A percentile compares a stretch with the other conserved stretches of the same genome.
These are phyloP conservation scores for Drosophila cognata DNA, from an alignment of 2,888 invertebrate species.

Conservation along the genomic window DNA sequence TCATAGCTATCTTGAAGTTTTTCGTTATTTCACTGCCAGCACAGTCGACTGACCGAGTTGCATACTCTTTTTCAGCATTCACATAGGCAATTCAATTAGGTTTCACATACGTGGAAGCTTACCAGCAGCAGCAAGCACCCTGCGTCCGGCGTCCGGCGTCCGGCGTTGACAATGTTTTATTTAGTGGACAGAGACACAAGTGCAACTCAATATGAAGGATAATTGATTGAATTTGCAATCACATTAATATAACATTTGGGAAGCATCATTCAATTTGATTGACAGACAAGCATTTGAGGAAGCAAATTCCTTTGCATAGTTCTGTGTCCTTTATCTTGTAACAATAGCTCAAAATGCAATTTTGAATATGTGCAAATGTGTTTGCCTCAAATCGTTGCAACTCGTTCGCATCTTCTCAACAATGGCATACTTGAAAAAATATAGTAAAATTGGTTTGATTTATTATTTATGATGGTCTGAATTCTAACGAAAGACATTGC, in stretches of 20 bases:
- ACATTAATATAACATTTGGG: neutral
- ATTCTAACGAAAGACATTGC: neutral
- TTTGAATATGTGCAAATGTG: neutral
- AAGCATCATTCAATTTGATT: neutral
- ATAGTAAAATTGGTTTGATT: neutral
- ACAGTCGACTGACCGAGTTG: neutral
- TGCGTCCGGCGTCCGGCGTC: neutral
- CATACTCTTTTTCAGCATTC: neutral
- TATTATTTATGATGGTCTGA: neutral
- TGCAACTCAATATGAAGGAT: neutral
- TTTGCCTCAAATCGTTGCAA: neutral
- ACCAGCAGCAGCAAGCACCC: neutral
- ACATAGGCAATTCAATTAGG: neutral
- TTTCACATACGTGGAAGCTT: neutral
- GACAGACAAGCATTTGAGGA: neutral
- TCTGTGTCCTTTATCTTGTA: neutral
- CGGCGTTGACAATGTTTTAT: neutral
- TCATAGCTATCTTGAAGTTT: neutral
- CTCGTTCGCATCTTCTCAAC: neutral
- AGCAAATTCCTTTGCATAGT: neutral
- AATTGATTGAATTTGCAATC: constrained; percentile 3
- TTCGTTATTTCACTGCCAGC: neutral
- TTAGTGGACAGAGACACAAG: no score
- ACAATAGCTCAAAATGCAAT: neutral
- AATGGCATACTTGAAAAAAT: neutral